Evolutionary conservation across 2,888 invertebrate genomes (phyloP), one percentile per base, ranked within the genome.

Genomic region (Phaedon cochleariae): DNA sequence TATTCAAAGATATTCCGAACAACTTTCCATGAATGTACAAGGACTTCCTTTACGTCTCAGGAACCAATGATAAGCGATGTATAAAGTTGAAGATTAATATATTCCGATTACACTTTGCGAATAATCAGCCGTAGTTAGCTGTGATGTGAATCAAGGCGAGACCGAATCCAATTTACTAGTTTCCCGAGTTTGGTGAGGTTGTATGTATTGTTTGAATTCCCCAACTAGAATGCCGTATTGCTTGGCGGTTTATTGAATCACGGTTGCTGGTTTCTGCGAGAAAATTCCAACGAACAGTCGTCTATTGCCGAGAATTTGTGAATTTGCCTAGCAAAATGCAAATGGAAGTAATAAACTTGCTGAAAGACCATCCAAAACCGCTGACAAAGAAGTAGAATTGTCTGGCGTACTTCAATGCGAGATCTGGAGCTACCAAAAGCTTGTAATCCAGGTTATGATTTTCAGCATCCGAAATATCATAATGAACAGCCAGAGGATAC

Each of bases 101-200:
- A 54, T 54, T 37, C 54, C 22, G 41, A 55, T 55, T 55, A 41
- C 41, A 41, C 12, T 55, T 22, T 21, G 41, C 41, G 45, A 41
- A 55, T 45, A 45, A 41, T 17, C 20, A 53, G 31, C 2, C 41
- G 41, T 34, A 54, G 54, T 34, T 45, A 5, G 18, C 15, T 45
- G 6, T 21, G 18, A 26, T 45, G 45, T 29, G 45, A 45, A 57
- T 57, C 57, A 57, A 29, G 57, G 26, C 46, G 45, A 57, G 45
- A 45, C 57, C 46, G 57, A 57, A 57, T 57, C 26, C 57, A 57
- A 57, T 57, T 45, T 10, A 10, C 17, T 15, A 46, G 37, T 57
- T 57, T 46, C 22, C 45, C 46, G 22, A 26, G 29, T 37, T 45
- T 26, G 26, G 45, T 15, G 29, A 57, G 45, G 57, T 57, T 57